Evolutionary conservation across 2,113 vertebrate species (phyloP), one percentile per base, ranked within the genome.

Genomic region (Eurypyga helias): DNA sequence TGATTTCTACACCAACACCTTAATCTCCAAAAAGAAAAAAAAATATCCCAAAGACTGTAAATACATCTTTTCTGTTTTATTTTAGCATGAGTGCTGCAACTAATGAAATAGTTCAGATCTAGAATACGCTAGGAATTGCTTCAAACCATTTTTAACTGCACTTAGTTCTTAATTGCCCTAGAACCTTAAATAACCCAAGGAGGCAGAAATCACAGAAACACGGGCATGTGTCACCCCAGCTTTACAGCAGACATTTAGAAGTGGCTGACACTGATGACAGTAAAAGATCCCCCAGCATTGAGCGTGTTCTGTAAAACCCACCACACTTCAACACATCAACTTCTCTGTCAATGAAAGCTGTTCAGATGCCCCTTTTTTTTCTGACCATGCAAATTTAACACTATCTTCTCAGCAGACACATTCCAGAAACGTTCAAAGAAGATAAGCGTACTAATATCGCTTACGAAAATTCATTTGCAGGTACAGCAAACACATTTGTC

Each of bases 141-240:
- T 78, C 69, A 62, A 77, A 82, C 54, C 41, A 70, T 89, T 95
- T 88, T 81, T 91, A 94, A 93, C 84, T 87, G 81, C 34, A 52
- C 73, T 73, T 64, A 72, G 26, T 62, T 93, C 78, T 87, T 93
- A 87, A 94, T 78, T 87, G 84, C 70, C 89, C 81, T 46, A 67
- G 84, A 95, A 90, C 66, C 87, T 88, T 76, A 95, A 93, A 96
- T 73, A 96, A 80, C 88, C 80, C 62, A 52, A 65, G 85, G 62
- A 95, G 65, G 85, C 78, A 96, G 84, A 71, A 83, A 52, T 38
- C 1, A 11, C 77, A 79, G 81, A 94, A 94, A 93, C 83, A 69
- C 89, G 75, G 54, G 34, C 48, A 52, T 13, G 61, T 69, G 84
- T 91, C 93, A 87, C 17, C 73, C 69, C 91, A 87, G 81, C 82